Conservation (phyloP, 2,888 invertebrate genomes). For the Lycophotia porphyrea region DNA sequence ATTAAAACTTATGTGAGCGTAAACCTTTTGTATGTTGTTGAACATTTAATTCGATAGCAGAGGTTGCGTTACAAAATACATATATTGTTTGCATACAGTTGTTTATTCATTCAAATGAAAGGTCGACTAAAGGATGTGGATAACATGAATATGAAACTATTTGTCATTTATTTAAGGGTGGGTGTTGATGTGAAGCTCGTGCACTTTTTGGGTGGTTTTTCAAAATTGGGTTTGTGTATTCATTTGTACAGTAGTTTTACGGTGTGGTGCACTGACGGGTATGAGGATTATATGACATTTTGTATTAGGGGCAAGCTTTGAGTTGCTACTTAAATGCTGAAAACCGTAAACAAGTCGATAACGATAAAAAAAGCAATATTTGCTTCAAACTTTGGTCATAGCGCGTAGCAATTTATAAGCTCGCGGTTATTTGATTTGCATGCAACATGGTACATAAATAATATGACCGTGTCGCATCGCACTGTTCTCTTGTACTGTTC, state of each 20-base stretch:
- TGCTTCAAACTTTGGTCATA: not conserved
- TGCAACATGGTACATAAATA: constrained; percentile 20
- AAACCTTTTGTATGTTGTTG: not conserved
- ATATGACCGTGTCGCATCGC: constrained; percentile 20
- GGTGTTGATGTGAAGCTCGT: constrained; percentile 8
- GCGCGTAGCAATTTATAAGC: constrained; percentile 23
- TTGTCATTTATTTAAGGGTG: too few species aligned
- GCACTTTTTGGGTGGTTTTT: constrained; percentile 33
- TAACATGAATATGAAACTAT: not conserved
- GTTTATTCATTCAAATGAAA: not conserved
- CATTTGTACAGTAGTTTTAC: constrained; percentile 35
- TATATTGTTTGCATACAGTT: not conserved
- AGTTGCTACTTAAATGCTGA: constrained; percentile 38
- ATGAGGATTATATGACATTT: not conserved
- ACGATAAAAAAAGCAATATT: not conserved
- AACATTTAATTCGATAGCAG: not conserved
- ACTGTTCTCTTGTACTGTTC: constrained; percentile 31
- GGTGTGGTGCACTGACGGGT: constrained; percentile 59
- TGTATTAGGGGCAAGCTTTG: constrained; percentile 28
- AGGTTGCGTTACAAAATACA: not conserved
- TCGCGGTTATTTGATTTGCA: constrained; percentile 12
- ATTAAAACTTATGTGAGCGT: not conserved
- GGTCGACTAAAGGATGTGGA: not conserved
- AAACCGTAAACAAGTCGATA: not conserved
- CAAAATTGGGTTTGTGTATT: constrained; percentile 61